A percentile compares a stretch with the other conserved stretches of the same genome.
These are phyloP conservation scores for Geodia barretti DNA, from an alignment of 37 sponge, comb jelly and placozoan species.

Conservation along the genomic window DNA sequence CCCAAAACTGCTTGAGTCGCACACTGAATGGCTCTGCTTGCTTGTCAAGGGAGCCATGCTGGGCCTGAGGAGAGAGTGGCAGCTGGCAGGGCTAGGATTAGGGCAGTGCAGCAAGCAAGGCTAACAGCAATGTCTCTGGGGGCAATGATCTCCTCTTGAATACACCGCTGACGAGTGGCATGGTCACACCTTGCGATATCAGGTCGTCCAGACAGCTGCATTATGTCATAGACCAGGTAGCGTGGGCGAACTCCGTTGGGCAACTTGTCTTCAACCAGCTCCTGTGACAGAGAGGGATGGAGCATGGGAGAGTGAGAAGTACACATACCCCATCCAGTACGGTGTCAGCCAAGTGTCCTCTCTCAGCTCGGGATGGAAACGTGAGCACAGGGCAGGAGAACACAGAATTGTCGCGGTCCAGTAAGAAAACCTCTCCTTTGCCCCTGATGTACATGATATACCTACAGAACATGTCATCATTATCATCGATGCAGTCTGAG, in stretches of 20 bases:
- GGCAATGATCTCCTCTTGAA: constrained; percentile 76
- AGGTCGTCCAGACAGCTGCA: constrained; percentile 25
- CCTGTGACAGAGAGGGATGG: not conserved
- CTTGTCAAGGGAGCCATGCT: constrained; percentile 59
- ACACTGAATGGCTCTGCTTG: constrained; percentile 84
- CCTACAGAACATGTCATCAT: constrained; percentile 20
- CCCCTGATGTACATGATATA: constrained; percentile 85
- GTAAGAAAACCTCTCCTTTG: constrained; percentile 62
- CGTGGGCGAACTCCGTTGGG: constrained; percentile 58
- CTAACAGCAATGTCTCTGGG: constrained; percentile 88
- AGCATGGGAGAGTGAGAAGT: not conserved
- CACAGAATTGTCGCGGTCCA: constrained; percentile 89
- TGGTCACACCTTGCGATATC: constrained; percentile 74
- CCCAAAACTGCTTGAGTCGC: constrained; percentile 85
- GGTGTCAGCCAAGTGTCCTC: constrained; percentile 68
- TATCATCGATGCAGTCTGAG: not conserved
- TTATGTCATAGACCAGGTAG: constrained; percentile 87
- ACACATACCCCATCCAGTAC: constrained; percentile 82
- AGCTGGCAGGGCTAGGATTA: not conserved
- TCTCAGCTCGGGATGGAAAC: constrained; percentile 59
- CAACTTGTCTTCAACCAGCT: constrained; percentile 42
- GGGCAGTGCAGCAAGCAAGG: not conserved
- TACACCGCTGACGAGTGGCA: constrained; percentile 57
- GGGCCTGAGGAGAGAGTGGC: constrained; percentile 31
- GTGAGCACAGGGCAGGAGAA: constrained; percentile 61